Evolutionary conservation across 2,113 vertebrate genomes (phyloP).

Genomic region (Haemorhous mexicanus): DNA sequence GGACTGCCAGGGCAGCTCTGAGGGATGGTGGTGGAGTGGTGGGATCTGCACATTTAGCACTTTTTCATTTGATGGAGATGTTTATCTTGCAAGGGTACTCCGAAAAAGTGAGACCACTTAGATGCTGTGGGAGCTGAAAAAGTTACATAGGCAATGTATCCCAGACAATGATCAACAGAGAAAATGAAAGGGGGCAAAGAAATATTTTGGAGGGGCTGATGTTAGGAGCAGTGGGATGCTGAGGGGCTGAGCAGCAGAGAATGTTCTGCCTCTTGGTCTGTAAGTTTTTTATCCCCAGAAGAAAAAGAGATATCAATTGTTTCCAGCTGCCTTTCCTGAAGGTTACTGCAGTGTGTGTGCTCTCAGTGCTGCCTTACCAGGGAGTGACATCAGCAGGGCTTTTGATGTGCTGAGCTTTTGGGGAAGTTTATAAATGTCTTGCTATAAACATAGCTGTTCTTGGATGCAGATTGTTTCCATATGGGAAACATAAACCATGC

Average conservation of each 20-base stretch:
- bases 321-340: slow-evolving; percentile 46
- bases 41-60: not conserved
- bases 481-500: slow-evolving; percentile 1
- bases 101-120: not conserved
- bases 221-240: not conserved
- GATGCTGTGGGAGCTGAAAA: not conserved
- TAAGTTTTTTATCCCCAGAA: slow-evolving; percentile 9
- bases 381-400: slow-evolving; percentile 20
- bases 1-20: not conserved
- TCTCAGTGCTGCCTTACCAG: not conserved
- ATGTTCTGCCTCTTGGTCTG: not conserved
- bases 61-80: not conserved
- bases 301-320: not conserved
- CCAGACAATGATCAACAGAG: not conserved
- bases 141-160: not conserved
- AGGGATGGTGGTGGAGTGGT: not conserved
- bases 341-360: not conserved
- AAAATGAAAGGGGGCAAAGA: not conserved
- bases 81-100: not conserved
- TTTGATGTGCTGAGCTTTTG: slow-evolving; percentile 17
- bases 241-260: not conserved
- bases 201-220: not conserved
- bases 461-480: slow-evolving; percentile 56
- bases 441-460: slow-evolving; percentile 48
- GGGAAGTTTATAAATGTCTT: slow-evolving; percentile 42